Conservation (phyloP, 2,113 vertebrate species). For the Embiotoca jacksoni region DNA sequence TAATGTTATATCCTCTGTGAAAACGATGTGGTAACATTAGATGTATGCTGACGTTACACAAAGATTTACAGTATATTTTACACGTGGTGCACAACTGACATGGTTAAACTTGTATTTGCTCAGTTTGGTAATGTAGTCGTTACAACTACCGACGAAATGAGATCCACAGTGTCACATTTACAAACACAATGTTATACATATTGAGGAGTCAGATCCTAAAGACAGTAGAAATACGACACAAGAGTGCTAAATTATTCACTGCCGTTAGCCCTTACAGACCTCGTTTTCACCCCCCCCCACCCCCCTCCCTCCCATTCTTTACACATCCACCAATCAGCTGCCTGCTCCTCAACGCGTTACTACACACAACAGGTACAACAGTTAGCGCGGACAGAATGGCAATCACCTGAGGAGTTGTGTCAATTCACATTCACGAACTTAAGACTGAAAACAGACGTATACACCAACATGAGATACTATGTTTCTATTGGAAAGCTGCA, state of each 20-base stretch:
- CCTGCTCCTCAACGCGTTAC: neutral
- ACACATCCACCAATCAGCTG: constrained; percentile 20
- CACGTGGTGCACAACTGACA: neutral
- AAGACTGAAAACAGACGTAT: neutral
- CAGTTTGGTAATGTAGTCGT: neutral
- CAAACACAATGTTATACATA: constrained; percentile 49
- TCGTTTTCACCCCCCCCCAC: constrained; percentile 21
- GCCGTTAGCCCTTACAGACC: constrained; percentile 43
- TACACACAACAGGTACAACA: constrained; percentile 7
- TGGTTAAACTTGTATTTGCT: neutral
- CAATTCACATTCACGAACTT: neutral
- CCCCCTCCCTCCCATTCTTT: constrained; percentile 26
- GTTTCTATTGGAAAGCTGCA: neutral
- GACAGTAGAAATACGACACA: constrained; percentile 67
- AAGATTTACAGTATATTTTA: neutral
- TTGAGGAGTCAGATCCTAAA: constrained; percentile 34
- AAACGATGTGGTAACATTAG: neutral
- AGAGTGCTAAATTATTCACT: constrained; percentile 75
- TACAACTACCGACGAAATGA: constrained; percentile 20
- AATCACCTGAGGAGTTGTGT: neutral
- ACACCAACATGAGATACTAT: neutral
- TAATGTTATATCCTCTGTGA: neutral
- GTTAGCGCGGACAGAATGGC: neutral
- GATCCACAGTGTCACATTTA: constrained; percentile 42
- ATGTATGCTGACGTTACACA: neutral